Percentiles rank a stretch among this genome's conserved stretches.
Evolutionary conservation across 2,888 invertebrate species (phyloP).

Genomic region (Heliconius cydno): DNA sequence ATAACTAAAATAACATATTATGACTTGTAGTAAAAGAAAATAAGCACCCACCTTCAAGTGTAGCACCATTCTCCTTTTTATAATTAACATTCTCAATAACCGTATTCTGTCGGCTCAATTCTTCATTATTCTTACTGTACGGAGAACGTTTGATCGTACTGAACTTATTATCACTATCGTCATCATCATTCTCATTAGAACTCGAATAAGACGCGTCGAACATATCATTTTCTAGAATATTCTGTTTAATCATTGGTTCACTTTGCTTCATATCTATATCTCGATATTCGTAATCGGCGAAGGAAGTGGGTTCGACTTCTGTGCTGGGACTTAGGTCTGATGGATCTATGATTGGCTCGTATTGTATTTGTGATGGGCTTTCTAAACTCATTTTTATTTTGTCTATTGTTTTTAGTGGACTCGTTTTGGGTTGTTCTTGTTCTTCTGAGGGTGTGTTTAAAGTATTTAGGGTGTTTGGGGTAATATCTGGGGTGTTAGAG

Average conservation of each 20-base stretch:
- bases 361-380: conserved; percentile 79
- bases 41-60: conserved; percentile 66
- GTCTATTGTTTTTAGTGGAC: conserved; percentile 78
- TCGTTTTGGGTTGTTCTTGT: conserved; percentile 65
- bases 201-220: conserved; percentile 80
- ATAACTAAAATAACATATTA: no score
- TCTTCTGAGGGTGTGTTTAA: conserved; percentile 10
- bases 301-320: conserved; percentile 68
- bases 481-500: conserved; percentile 47
- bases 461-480: neutral
- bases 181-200: conserved; percentile 83
- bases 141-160: conserved; percentile 89
- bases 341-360: conserved; percentile 78
- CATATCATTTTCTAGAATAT: conserved; percentile 80
- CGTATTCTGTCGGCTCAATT: conserved; percentile 76
- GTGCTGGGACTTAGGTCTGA: conserved; percentile 74
- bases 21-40: neutral
- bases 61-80: conserved; percentile 77
- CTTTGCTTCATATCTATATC: conserved; percentile 68
- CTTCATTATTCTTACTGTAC: conserved; percentile 79
- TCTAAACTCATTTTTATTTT: conserved; percentile 79
- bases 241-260: conserved; percentile 81
- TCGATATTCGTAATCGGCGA: conserved; percentile 67
- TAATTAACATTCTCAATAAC: conserved; percentile 80
- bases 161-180: conserved; percentile 87